Evolutionary conservation across 2,797 vertebrate species (phyloP).

Genomic region (Arctocebus calabarensis): DNA sequence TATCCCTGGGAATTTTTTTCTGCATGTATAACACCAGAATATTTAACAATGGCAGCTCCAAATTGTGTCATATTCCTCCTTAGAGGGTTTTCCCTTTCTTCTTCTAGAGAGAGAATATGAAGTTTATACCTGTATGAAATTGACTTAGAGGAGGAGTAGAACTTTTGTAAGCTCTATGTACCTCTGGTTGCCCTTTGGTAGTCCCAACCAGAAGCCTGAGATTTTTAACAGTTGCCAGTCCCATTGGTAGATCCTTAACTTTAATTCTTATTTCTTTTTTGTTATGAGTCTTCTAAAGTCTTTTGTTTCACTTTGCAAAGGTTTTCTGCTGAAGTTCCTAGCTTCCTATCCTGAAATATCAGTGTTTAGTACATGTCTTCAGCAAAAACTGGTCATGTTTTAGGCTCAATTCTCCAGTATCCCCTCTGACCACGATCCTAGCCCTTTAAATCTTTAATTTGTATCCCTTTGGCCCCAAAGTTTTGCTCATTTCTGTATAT

Average conservation of each 20-base stretch:
- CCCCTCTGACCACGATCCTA: neutral
- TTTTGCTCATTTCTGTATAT: neutral
- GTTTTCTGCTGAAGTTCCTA: neutral
- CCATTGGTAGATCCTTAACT: neutral
- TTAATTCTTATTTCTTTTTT: neutral
- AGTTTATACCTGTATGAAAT: neutral
- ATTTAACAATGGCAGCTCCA: neutral
- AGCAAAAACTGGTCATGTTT: constrained; percentile 24
- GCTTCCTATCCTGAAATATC: neutral
- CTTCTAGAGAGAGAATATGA: neutral
- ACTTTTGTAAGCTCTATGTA: neutral
- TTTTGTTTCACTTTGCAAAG: constrained; percentile 31
- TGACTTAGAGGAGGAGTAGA: neutral
- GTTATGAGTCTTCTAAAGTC: neutral
- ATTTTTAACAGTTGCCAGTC: neutral
- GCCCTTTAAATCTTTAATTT: neutral
- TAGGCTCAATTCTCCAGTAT: neutral
- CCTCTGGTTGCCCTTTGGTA: neutral
- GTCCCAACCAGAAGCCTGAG: neutral
- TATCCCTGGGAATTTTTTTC: neutral
- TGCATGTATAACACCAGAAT: neutral
- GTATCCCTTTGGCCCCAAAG: neutral
- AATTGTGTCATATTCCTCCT: neutral
- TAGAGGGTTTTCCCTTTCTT: neutral
- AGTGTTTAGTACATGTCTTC: neutral